Percentiles rank a stretch among this genome's conserved stretches.
phyloP scores from a whole-genome alignment of 2,888 invertebrate species.

The Ceramica pisi region DNA sequence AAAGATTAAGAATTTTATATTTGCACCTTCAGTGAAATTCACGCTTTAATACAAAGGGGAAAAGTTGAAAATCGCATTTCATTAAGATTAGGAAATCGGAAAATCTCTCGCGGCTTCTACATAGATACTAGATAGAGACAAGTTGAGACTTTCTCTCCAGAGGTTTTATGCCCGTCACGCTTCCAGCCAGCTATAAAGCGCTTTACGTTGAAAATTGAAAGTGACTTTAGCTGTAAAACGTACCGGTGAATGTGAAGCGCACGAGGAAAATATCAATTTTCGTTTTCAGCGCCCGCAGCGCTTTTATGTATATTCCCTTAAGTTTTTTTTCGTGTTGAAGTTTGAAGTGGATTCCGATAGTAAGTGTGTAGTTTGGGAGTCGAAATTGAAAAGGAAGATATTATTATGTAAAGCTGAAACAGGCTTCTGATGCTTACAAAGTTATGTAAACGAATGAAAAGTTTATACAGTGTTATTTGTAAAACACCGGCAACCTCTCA shows the following conservation, averaged over 20 bases:
- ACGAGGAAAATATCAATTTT: slow-evolving; percentile 82
- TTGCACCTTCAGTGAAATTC: slow-evolving; percentile 39
- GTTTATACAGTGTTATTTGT: neutral
- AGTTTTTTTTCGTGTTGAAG: slow-evolving; percentile 57
- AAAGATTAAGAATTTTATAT: slow-evolving; percentile 74
- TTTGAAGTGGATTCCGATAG: slow-evolving; percentile 59
- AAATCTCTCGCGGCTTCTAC: slow-evolving; percentile 74
- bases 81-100: slow-evolving; percentile 67
- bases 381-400: slow-evolving; percentile 41
- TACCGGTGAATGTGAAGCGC: slow-evolving; percentile 78
- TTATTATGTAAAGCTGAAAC: slow-evolving; percentile 17
- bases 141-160: slow-evolving; percentile 77
- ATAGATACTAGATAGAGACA: slow-evolving; percentile 76
- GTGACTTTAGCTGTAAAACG: slow-evolving; percentile 88
- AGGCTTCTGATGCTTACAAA: slow-evolving; percentile 5
- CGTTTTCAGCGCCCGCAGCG: slow-evolving; percentile 72
- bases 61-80: slow-evolving; percentile 65
- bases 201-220: slow-evolving; percentile 88
- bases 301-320: slow-evolving; percentile 71
- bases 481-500: too few species aligned
- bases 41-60: slow-evolving; percentile 48
- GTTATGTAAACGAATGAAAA: slow-evolving; percentile 11
- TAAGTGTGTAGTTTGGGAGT: slow-evolving; percentile 34
- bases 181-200: slow-evolving; percentile 83
- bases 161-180: slow-evolving; percentile 86